A percentile compares a stretch with the other conserved stretches of the same genome.
Conservation (phyloP, 92 coral and sea anemone species). For the Phenganax marumi region DNA sequence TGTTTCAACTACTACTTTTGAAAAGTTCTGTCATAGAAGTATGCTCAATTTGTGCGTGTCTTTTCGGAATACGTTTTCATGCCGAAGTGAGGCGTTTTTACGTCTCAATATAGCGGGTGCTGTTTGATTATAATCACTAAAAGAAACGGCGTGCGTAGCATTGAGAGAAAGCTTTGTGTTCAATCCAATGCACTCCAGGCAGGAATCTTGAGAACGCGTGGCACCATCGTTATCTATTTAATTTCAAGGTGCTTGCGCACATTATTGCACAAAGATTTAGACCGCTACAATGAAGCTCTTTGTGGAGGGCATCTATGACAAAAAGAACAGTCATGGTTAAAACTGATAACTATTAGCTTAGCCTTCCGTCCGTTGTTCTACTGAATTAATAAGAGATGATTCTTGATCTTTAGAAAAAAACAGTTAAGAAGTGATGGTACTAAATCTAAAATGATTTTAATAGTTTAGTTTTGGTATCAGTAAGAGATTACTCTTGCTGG, state of each 20-base stretch:
- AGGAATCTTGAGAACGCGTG: slow-evolving; percentile 19
- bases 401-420: no score
- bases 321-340: no score
- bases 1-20: background rate
- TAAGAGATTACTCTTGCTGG: no score
- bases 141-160: slow-evolving; percentile 16
- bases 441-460: no score
- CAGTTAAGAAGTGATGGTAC: no score
- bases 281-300: background rate
- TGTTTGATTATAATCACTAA: slow-evolving; percentile 10
- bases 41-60: background rate
- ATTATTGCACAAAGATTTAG: background rate
- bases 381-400: no score
- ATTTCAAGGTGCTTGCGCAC: slow-evolving; percentile 5
- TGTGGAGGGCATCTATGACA: background rate
- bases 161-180: background rate
- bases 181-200: no score
- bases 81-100: background rate
- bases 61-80: background rate
- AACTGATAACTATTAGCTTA: no score
- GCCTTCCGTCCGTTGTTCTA: no score
- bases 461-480: no score
- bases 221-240: slow-evolving; percentile 15
- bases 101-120: background rate
- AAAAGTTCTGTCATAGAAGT: no score